Conservation (phyloP, 2,113 vertebrate species). For the Thermophis baileyi region DNA sequence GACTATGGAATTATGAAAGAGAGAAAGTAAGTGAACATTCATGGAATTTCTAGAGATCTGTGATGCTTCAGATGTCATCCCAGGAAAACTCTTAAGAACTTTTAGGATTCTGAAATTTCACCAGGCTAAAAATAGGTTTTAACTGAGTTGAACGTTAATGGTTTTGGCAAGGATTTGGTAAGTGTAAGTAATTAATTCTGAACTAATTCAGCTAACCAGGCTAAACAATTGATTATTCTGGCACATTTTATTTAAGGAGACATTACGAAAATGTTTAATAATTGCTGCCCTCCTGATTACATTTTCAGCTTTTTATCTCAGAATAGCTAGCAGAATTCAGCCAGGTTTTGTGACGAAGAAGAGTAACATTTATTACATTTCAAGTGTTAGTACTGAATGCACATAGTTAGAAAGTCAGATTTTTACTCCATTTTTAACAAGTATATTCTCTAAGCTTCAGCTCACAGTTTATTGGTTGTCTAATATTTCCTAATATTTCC, state of each 20-base stretch:
- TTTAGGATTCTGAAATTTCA: background rate
- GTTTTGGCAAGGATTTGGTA: background rate
- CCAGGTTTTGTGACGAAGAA: background rate
- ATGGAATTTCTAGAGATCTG: background rate
- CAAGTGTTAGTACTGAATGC: background rate
- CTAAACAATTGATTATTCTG: background rate
- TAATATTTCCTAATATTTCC: background rate
- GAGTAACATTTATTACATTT: background rate
- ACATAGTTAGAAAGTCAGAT: background rate
- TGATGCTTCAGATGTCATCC: accelerated
- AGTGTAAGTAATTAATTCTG: slow-evolving; percentile 15
- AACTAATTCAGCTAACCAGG: background rate
- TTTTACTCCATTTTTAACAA: background rate
- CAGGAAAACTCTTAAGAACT: background rate
- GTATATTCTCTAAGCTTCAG: background rate
- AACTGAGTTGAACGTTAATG: background rate
- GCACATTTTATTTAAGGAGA: background rate
- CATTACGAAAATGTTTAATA: background rate
- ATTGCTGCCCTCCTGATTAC: background rate
- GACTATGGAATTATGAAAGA: background rate
- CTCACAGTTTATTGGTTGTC: background rate
- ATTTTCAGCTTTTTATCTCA: background rate
- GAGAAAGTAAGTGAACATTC: background rate
- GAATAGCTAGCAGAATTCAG: background rate
- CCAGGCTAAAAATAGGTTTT: slow-evolving; percentile 10